A percentile compares a stretch with the other conserved stretches of the same genome.
Evolutionary conservation across 2,113 vertebrate species (phyloP).

Genomic region (Poeciliopsis turrubarensis): DNA sequence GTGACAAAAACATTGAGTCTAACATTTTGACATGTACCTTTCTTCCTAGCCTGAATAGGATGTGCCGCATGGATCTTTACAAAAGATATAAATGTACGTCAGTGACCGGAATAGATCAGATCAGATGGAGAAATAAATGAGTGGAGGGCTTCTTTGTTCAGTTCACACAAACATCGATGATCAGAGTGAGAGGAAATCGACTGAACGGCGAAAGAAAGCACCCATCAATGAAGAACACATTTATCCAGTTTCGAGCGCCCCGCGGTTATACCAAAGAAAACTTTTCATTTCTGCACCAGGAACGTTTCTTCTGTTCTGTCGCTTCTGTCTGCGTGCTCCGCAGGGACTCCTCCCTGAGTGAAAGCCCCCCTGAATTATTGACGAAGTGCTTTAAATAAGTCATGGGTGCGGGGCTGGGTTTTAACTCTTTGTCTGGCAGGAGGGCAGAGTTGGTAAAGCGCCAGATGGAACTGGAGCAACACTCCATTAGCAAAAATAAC

Average conservation of each 20-base stretch:
- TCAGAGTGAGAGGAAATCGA: slow-evolving; percentile 7
- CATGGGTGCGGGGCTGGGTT: slow-evolving; percentile 49
- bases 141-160: slow-evolving; percentile 1
- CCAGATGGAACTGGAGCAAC: slow-evolving; percentile 39
- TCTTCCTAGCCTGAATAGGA: not conserved
- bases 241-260: slow-evolving; percentile 48
- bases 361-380: slow-evolving; percentile 77
- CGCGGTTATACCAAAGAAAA: slow-evolving; percentile 6
- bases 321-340: slow-evolving; percentile 49
- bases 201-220: slow-evolving; percentile 1
- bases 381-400: slow-evolving; percentile 76
- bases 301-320: slow-evolving; percentile 37
- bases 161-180: slow-evolving; percentile 12
- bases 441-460: slow-evolving; percentile 36
- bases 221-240: slow-evolving; percentile 25
- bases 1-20: not conserved
- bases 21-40: too few species aligned
- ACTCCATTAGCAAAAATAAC: slow-evolving; percentile 68
- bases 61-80: not conserved
- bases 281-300: slow-evolving; percentile 66
- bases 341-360: slow-evolving; percentile 59
- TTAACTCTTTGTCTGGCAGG: slow-evolving; percentile 65
- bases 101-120: slow-evolving; percentile 5
- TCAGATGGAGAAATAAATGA: not conserved
- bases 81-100: not conserved